Conservation (phyloP, 2,888 invertebrate genomes). For the Spisula subtruncata region DNA sequence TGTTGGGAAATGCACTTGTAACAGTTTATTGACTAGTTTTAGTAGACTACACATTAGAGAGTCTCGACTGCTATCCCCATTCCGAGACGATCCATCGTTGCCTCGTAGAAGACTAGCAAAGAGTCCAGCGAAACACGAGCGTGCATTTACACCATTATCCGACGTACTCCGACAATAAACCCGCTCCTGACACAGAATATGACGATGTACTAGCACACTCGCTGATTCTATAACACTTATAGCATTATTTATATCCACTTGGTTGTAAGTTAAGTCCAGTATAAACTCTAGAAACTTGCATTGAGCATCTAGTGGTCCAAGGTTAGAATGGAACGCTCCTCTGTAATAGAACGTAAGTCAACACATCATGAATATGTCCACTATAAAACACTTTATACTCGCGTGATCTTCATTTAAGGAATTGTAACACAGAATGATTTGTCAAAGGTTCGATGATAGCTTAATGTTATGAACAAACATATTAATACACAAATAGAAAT, state of each 20-base stretch:
- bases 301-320: conserved; percentile 92
- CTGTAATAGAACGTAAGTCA: conserved; percentile 85
- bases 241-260: conserved; percentile 92
- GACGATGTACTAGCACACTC: conserved; percentile 87
- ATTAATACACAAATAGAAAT: too few species aligned
- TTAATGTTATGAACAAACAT: too few species aligned
- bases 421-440: too few species aligned
- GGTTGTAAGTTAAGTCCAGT: conserved; percentile 91
- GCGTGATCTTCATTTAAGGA: not conserved
- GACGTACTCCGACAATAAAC: conserved; percentile 85
- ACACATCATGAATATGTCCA: not conserved
- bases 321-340: conserved; percentile 87
- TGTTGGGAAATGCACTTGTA: conserved; percentile 79
- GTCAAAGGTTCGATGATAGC: not conserved
- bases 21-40: conserved; percentile 84
- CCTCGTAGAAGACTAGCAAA: conserved; percentile 92
- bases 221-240: conserved; percentile 93
- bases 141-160: conserved; percentile 88
- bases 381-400: not conserved
- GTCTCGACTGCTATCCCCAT: conserved; percentile 85
- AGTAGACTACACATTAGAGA: conserved; percentile 85
- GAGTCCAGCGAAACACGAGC: conserved; percentile 91
- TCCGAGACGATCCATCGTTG: conserved; percentile 87
- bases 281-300: conserved; percentile 92
- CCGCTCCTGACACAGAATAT: conserved; percentile 85